A percentile compares a stretch with the other conserved stretches of the same genome.
Conservation (phyloP, 2,113 vertebrate genomes). For the cat (Felis catus) region F.catus_Fca126_mat1.0 CM031421.1:14136001-14136500, state of each 20-base stretch:
- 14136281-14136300: background rate
- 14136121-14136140: background rate
- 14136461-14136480: too few species aligned
- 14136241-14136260: background rate
- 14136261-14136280: background rate
- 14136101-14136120: background rate
- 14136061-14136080: background rate
- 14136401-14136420: too few species aligned
- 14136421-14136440: too few species aligned
- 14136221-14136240: background rate
- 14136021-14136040: background rate
- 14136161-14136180: background rate
- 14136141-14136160: background rate
- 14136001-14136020: background rate
- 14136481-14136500: too few species aligned
- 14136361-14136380: too few species aligned
- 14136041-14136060: background rate
- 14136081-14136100: rapidly evolving
- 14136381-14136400: too few species aligned
- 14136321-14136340: too few species aligned
- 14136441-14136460: too few species aligned
- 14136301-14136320: too few species aligned
- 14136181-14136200: background rate
- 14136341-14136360: too few species aligned
- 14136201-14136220: background rate